phyloP scores from a whole-genome alignment of 2,113 vertebrate genomes.

The Xiphophorus couchianus region DNA sequence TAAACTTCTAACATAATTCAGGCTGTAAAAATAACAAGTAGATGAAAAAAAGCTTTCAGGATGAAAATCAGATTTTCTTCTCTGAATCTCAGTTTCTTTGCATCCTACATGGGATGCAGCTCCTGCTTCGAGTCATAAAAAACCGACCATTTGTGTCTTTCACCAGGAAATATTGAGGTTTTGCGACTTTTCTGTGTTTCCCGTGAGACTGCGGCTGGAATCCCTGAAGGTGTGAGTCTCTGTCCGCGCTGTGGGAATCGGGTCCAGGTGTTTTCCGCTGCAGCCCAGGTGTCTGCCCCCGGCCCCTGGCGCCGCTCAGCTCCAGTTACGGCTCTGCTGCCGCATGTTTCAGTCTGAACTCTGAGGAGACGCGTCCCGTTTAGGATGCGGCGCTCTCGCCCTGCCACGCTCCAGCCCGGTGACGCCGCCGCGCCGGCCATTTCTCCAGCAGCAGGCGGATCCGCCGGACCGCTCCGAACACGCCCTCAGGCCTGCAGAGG shows the following conservation, averaged over 20 bases:
- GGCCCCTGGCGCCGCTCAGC: not conserved
- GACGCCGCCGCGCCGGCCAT: constrained; percentile 52
- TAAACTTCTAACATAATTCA: not conserved
- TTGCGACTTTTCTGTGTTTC: not conserved
- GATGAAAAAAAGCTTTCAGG: not conserved
- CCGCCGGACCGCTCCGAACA: constrained; percentile 2
- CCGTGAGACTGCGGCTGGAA: not conserved
- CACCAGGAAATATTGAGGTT: too few relatives aligned
- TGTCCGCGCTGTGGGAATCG: not conserved
- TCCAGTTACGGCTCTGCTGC: not conserved
- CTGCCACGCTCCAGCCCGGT: constrained; percentile 42
- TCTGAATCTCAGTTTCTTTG: not conserved
- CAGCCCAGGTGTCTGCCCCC: too few relatives aligned
- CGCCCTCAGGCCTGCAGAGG: constrained; percentile 44
- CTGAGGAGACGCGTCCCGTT: constrained; percentile 3
- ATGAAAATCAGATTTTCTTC: not conserved
- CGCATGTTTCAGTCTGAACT: not conserved
- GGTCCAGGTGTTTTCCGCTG: not conserved
- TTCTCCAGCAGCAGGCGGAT: constrained; percentile 60
- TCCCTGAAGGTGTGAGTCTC: not conserved
- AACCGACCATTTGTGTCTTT: not conserved
- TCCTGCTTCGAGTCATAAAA: not conserved
- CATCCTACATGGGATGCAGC: too few relatives aligned
- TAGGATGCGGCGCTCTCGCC: constrained; percentile 42
- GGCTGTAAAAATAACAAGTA: not conserved